Conservation (phyloP, 2,888 invertebrate species). For the Heliothis peltigera region DNA sequence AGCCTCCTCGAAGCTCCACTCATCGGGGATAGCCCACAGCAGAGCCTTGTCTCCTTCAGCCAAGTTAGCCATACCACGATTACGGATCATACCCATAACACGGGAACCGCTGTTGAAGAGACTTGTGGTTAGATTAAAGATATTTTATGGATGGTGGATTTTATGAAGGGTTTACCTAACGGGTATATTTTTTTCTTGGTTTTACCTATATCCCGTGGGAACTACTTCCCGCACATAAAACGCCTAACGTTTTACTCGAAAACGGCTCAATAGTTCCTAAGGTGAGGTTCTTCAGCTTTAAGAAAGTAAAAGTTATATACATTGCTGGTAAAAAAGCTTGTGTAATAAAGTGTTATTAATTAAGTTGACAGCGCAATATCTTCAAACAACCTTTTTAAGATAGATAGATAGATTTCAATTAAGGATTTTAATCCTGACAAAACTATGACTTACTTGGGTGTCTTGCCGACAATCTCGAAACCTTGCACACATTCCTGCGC, state of each 20-base stretch:
- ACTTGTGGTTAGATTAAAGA: neutral
- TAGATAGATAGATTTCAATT: neutral
- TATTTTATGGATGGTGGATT: neutral
- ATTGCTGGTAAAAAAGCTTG: no score
- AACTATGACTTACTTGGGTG: slow-evolving; percentile 75
- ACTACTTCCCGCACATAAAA: no score
- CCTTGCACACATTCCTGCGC: slow-evolving; percentile 92
- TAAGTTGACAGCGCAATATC: no score
- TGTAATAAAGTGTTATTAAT: no score
- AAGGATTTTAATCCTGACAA: neutral
- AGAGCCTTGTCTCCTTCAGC: slow-evolving; percentile 89
- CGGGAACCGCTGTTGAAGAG: slow-evolving; percentile 86
- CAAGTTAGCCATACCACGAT: slow-evolving; percentile 90
- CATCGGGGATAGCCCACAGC: slow-evolving; percentile 92
- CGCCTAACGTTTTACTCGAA: no score
- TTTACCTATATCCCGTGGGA: no score
- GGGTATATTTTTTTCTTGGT: no score
- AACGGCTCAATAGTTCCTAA: no score
- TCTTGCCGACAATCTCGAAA: slow-evolving; percentile 92
- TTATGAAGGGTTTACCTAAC: no score
- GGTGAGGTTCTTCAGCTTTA: no score
- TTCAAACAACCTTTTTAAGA: neutral
- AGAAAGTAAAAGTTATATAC: no score
- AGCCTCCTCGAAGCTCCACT: slow-evolving; percentile 93
- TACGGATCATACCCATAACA: slow-evolving; percentile 92